Conservation (phyloP, 2,797 vertebrate genomes). For the Pelodytes ibericus region DNA sequence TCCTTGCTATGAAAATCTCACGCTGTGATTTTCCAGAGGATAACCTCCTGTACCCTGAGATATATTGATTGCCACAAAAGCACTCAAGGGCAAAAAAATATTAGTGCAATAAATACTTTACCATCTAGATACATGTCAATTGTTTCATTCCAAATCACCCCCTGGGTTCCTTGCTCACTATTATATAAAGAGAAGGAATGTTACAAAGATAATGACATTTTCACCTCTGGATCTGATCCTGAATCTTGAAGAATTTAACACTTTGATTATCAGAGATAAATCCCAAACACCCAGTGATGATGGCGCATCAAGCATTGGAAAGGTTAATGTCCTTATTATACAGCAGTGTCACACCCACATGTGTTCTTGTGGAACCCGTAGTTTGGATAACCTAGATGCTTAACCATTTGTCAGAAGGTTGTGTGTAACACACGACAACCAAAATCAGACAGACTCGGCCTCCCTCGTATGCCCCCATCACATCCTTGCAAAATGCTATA, state of each 20-base stretch:
- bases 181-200: not conserved
- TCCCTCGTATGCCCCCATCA: too few relatives aligned
- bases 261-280: not conserved
- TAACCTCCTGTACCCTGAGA: constrained; percentile 45
- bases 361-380: too few relatives aligned
- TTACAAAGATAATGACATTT: constrained; percentile 6
- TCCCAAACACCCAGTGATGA: too few relatives aligned
- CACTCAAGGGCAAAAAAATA: constrained; percentile 55
- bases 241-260: not conserved
- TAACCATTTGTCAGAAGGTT: too few relatives aligned
- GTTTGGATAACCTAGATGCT: too few relatives aligned
- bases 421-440: too few relatives aligned
- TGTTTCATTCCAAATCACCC: constrained; percentile 40
- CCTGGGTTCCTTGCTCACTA: constrained; percentile 25
- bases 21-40: constrained; percentile 44
- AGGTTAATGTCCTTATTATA: too few relatives aligned
- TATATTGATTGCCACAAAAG: constrained; percentile 50
- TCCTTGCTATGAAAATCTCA: constrained; percentile 45
- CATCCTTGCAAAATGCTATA: too few relatives aligned
- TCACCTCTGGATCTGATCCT: not conserved
- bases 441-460: too few relatives aligned
- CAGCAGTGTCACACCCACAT: too few relatives aligned
- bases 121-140: constrained; percentile 48
- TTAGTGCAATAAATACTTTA: constrained; percentile 52
- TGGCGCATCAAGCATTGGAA: too few relatives aligned